Evolutionary conservation across 2,797 vertebrate species (phyloP).

Genomic region (Gymnothorax reevesii): DNA sequence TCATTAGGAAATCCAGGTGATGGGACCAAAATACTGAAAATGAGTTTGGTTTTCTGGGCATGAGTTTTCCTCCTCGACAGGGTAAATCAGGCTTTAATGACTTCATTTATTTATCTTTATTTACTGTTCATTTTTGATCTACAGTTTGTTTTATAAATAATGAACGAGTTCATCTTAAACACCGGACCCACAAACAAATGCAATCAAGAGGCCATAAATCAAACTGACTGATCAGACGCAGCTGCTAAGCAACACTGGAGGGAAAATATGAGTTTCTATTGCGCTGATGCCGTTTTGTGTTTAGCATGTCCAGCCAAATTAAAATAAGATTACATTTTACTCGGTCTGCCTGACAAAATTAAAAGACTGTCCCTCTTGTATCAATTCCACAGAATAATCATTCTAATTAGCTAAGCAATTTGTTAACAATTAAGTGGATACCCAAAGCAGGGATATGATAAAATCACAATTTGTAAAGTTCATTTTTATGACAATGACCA

Average conservation of each 20-base stretch:
- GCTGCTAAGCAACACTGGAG: not conserved
- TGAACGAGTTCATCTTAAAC: not conserved
- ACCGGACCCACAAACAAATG: not conserved
- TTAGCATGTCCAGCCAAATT: not conserved
- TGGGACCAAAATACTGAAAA: no score
- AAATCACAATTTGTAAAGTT: no score
- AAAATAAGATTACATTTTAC: not conserved
- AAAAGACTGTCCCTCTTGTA: not conserved
- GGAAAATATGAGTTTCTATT: not conserved
- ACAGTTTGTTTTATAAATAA: not conserved
- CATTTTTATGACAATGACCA: not conserved
- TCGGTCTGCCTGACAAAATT: not conserved
- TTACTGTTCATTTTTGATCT: not conserved
- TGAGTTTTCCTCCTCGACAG: no score
- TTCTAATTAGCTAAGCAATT: not conserved
- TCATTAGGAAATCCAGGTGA: no score
- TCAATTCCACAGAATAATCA: not conserved
- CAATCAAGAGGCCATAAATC: not conserved
- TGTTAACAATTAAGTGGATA: not conserved
- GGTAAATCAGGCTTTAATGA: not conserved
- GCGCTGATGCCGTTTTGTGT: not conserved
- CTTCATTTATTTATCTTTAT: not conserved
- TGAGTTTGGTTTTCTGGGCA: no score
- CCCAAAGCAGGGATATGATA: not conserved
- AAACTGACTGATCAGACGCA: not conserved